Evolutionary conservation across 2,113 vertebrate genomes (phyloP), one percentile per base, ranked within the genome.

Genomic region (Scomber scombrus): DNA sequence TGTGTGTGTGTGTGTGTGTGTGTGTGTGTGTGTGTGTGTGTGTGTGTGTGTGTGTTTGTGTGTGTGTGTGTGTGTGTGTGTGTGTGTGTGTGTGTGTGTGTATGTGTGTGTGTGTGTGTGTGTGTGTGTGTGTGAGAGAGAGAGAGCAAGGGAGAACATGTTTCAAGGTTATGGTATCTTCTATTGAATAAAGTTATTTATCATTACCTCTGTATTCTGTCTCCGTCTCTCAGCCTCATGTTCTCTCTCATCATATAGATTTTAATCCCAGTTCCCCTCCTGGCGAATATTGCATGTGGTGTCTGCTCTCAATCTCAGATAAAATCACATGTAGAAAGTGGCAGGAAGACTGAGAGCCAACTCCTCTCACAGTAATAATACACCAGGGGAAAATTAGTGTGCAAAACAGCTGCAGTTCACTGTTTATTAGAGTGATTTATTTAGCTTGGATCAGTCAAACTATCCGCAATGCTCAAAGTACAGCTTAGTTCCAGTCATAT

Each of bases 151-250:
- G 49, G 57, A 14, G 31, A 19, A 11, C 3, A 50, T 10, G 7
- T 70, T 81, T 81, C 61, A 69, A 78, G 46, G 69, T 54, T 51
- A 19, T 15, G 50, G 61, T 75, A 61, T 85, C 47, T 60, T 81
- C 71, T 85, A 46, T n/a, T 56, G 40, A 65, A 58, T 47, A 5
- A 67, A 47, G 43, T 64, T 5, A 50, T 86, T 61, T 45, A 79
- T 85, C 82, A 46, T 52, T 23, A 40, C 50, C 60, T 65, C 19
- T 60, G 55, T n/a, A 31, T 16, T 49, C 46, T 18, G 3, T 65
- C 47, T 49, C 1, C 15, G 18, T 51, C 23, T 29, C 57, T 50
- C 19, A 12, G 18, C 3, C 19, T 55, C n/a, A 60, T 43, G 3
- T 29, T 65, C 21, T 23, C 9, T 7, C n/a, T 40, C 23, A 29